Evolutionary conservation across 2,113 vertebrate genomes (phyloP), one percentile per base, ranked within the genome.

Genomic region (Hemichromis elongatus): DNA sequence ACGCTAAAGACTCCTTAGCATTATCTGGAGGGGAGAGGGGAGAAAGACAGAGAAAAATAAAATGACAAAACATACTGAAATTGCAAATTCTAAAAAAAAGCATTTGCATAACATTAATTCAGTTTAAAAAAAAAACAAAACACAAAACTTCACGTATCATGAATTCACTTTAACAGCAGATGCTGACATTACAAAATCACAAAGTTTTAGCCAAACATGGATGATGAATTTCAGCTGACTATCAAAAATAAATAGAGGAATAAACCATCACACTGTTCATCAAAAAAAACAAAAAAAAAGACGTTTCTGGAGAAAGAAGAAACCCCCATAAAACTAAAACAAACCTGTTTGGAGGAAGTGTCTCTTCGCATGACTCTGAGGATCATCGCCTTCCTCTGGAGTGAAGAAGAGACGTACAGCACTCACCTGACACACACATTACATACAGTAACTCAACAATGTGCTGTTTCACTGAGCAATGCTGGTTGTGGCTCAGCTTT

Each of bases 381-480:
- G 96, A 90, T 98, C 97, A 57, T 97, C 96, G 4, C 90, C 87
- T 61, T 97, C 97, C 87, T 98, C 98, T 0, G 98, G 97, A n/a
- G 96, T 98, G 88, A 99, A 97, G 94, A 99, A 98, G 88, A 99
- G 95, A 79, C 93, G 97, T 80, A 99, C 93, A 63, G 98, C 97
- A 73, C 94, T 93, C 45, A 96, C 96, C 98, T 99, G 94, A 47
- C 66, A 80, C n/a, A 88, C n/a, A 88, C 19, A 24, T 59, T 19
- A 88, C 8, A 83, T 47, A 75, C 24, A 75, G 66, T 70, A 70
- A 70, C 40, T 70, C 66, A 70, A 70, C 40, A 47, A 47, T 47
- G 40, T 45, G 24, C 40, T 70, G 40, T 21, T 79, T 55, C 19
- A 33, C 2, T 8, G 6, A 19, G 13, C 5, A 16, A n/a, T 18